phyloP scores from a whole-genome alignment of 2,888 invertebrate genomes.

The Drosophila nr. fundita region DNA sequence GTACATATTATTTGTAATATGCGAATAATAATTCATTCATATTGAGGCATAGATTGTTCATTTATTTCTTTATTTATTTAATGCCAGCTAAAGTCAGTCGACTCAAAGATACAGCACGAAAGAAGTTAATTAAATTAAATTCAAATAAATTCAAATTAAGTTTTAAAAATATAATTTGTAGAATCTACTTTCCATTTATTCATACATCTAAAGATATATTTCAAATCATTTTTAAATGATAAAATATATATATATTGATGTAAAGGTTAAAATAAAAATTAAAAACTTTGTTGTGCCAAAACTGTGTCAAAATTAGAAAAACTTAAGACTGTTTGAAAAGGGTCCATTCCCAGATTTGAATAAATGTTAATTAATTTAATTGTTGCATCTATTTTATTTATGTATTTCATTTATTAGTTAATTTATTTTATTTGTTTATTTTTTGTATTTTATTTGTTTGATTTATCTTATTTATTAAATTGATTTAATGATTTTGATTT shows the following conservation, averaged over 20 bases:
- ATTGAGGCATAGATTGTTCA: background rate
- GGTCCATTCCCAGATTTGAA: no score
- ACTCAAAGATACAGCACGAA: no score
- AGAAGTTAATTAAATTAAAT: background rate
- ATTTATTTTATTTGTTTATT: background rate
- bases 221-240: no score
- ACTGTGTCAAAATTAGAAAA: no score
- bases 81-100: no score
- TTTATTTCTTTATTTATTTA: background rate
- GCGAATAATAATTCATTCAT: background rate
- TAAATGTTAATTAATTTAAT: background rate
- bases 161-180: background rate
- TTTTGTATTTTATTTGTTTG: background rate
- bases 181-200: background rate
- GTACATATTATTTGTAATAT: slow-evolving; percentile 81
- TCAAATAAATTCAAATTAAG: background rate
- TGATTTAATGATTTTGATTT: background rate
- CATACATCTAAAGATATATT: no score
- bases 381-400: background rate
- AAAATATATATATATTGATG: no score
- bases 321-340: no score
- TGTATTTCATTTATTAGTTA: background rate
- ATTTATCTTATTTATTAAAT: background rate
- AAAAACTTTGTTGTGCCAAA: no score
- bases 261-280: no score